Percentiles rank a stretch among this genome's conserved stretches.
Conservation (phyloP, 2,888 invertebrate species). For the Apomyelois bistriatella region DNA sequence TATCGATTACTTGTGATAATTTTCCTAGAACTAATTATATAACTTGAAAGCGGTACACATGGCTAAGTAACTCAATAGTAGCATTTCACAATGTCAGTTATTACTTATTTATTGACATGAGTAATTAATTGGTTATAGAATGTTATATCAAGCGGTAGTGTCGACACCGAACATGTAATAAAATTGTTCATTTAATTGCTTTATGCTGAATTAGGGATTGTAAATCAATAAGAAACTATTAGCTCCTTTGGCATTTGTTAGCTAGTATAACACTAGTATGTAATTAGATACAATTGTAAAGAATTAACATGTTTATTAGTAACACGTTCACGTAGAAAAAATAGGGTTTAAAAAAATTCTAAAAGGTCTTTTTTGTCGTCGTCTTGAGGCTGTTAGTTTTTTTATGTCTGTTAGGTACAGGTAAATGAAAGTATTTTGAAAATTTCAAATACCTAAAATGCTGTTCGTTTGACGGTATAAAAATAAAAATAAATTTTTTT, state of each 20-base stretch:
- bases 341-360: no score
- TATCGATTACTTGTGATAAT: neutral
- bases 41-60: neutral
- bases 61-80: neutral
- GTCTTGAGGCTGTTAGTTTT: no score
- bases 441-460: no score
- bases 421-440: no score
- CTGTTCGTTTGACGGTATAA: no score
- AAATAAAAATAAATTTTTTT: no score
- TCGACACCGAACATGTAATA: conserved; percentile 1
- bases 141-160: neutral
- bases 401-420: no score
- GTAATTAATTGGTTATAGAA: conserved; percentile 4
- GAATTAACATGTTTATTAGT: no score
- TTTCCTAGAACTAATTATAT: neutral
- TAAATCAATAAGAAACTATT: neutral
- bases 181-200: conserved; percentile 3
- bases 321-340: no score
- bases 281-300: no score
- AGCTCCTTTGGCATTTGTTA: neutral
- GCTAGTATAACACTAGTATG: neutral
- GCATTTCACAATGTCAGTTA: neutral
- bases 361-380: no score
- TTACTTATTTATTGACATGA: neutral
- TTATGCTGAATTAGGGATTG: conserved; percentile 4